A percentile compares a stretch with the other conserved stretches of the same genome.
phyloP scores from a whole-genome alignment of 1,140 invertebrate species.

The silkworm (Bombyx mori) region DNA sequence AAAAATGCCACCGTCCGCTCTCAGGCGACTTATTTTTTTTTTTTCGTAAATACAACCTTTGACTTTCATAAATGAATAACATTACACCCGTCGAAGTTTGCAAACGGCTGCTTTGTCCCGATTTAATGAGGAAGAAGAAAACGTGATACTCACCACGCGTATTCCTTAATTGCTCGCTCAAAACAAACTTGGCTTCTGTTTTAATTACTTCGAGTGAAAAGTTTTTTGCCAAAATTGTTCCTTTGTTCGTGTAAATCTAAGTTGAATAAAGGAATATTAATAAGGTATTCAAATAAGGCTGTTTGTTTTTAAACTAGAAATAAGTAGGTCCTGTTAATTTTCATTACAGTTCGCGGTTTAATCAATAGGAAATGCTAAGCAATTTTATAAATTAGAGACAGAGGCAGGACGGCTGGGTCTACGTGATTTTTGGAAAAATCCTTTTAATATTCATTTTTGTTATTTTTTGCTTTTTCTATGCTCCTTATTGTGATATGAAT shows the following conservation, averaged over 20 bases:
- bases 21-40: constrained; percentile 65
- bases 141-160: constrained; percentile 35
- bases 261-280: no score
- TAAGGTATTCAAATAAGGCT: no score
- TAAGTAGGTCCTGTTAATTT: no score
- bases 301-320: no score
- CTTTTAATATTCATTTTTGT: no score
- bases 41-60: constrained; percentile 67
- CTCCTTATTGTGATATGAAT: no score
- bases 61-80: constrained; percentile 67
- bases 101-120: constrained; percentile 54
- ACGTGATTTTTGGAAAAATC: no score
- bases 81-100: constrained; percentile 59
- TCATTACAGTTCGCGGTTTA: no score
- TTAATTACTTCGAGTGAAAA: constrained; percentile 32
- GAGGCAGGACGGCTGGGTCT: no score
- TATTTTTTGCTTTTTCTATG: no score
- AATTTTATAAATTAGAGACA: no score
- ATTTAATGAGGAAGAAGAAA: constrained; percentile 58
- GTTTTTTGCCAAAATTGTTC: constrained; percentile 11
- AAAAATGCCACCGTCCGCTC: constrained; percentile 71
- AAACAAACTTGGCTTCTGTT: constrained; percentile 34
- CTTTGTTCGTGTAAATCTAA: constrained; percentile 2
- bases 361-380: no score
- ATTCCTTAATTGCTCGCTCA: constrained; percentile 37